Evolutionary conservation across 2,113 vertebrate genomes (phyloP), one percentile per base, ranked within the genome.

Genomic region (Mesitornis unicolor): DNA sequence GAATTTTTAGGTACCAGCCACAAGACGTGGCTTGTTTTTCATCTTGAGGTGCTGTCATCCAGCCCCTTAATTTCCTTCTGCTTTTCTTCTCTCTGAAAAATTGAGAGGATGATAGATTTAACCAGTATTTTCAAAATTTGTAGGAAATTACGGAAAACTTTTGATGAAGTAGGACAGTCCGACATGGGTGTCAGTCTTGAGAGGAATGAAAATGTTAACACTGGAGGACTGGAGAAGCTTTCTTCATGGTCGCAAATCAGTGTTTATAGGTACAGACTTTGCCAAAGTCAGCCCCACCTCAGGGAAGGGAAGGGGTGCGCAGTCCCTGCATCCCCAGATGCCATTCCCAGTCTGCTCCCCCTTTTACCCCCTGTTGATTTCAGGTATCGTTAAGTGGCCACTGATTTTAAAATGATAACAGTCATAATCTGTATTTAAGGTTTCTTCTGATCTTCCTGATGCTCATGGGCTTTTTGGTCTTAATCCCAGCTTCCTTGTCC

Each of bases 271-370:
- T 42, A 65, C 19, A 65, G 38, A 33, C 36, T 29, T 29, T 47
- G 56, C 42, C 11, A 14, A 40, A 45, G 51, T 1, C n/a, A 42
- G 21, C 18, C 13, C 4, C 1, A 1, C 7, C 13, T 28, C 1
- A 0, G 21, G 4, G n/a, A 18, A 4, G 5, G 18, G 35, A 6
- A 1, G 12, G 22, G 28, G 1, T 7, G 3, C 2, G 1, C 35
- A 22, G 17, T 12, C 56, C 48, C 29, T 36, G 13, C 10, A n/a
- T 15, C 43, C 25, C 25, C 22, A 29, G 28, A 13, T 53, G 13
- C 4, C 9, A 13, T 60, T 20, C 38, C 29, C 19, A 13, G 9
- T 53, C 48, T 20, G 43, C 24, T 47, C 18, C 17, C 13, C 3
- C 18, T 47, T 13, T 47, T 13, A 20, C 19, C 8, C 16, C 8